Percentiles rank a stretch among this genome's conserved stretches.
Evolutionary conservation across 1,140 invertebrate genomes (phyloP).

Genomic region (Scaptomyza hsui): DNA sequence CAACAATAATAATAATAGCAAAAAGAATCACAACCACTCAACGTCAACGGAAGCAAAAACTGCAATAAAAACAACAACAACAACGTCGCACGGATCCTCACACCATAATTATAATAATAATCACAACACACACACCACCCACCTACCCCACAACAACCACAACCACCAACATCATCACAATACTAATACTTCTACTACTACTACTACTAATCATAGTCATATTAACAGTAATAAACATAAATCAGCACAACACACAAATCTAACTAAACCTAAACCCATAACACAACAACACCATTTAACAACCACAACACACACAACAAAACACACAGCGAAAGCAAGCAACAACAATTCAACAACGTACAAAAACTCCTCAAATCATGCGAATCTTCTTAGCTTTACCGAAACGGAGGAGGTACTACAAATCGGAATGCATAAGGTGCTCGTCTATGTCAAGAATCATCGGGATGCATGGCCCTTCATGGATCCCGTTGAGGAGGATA

Average conservation of each 20-base stretch:
- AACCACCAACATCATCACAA: slow-evolving; percentile 22
- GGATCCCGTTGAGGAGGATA: slow-evolving; percentile 95
- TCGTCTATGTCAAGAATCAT: slow-evolving; percentile 92
- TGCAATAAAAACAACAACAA: slow-evolving; percentile 38
- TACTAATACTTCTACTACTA: slow-evolving; percentile 34
- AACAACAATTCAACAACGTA: slow-evolving; percentile 64
- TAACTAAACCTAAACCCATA: slow-evolving; percentile 30
- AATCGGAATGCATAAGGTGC: slow-evolving; percentile 94
- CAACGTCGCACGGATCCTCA: slow-evolving; percentile 67
- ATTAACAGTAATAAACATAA: slow-evolving; percentile 71
- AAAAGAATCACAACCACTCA: slow-evolving; percentile 55
- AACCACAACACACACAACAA: slow-evolving; percentile 47
- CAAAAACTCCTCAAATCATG: slow-evolving; percentile 81
- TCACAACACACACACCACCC: slow-evolving; percentile 46
- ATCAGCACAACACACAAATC: slow-evolving; percentile 28
- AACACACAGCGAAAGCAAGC: slow-evolving; percentile 6
- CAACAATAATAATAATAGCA: slow-evolving; percentile 51
- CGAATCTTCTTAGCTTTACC: slow-evolving; percentile 87
- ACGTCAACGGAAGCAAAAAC: slow-evolving; percentile 50
- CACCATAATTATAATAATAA: slow-evolving; percentile 28
- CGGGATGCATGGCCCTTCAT: slow-evolving; percentile 96
- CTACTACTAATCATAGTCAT: slow-evolving; percentile 38
- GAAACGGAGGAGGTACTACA: slow-evolving; percentile 92
- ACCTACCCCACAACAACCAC: slow-evolving; percentile 27
- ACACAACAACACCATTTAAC: slow-evolving; percentile 55